Base-by-base conservation (phyloP, 2,797 vertebrate genomes). In the Gadopsis marmoratus region DNA sequence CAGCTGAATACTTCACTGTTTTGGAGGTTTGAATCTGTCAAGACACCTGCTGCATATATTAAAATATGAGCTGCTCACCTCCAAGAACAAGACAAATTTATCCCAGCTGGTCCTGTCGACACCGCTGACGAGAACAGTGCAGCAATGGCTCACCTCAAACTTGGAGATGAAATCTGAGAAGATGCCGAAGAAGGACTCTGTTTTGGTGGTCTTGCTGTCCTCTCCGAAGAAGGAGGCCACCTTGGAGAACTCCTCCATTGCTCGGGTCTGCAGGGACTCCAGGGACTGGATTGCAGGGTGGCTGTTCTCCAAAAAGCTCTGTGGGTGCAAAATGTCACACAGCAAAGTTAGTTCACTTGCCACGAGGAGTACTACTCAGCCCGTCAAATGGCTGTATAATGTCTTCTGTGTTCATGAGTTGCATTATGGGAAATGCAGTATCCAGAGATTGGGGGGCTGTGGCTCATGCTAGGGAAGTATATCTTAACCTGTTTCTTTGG, bases 281-380 rank as follows among this genome's bases (percentile, higher is more conserved):
- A 99, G 95, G 0, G 96, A 96, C 74, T 96, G 96, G 84, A 99
- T 88, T 3, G 95, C 94, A 0, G 98, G 97, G 86, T 97, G 97
- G n/a, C 97, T 97, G 0, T 97, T 98, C 90, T 99, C 98, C 92
- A 99, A 89, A 79, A 99, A 99, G 81, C 95, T 96, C 98, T 99
- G 80, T 17, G 74, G 33, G 56, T 4, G 51, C 37, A 54, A 19
- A 72, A 6, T 14, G 88, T 91, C 75, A 91, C 87, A 89, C 65
- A 10, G 78, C 4, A 53, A 31, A 41, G n/a, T 79, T 31, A 12
- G 21, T n/a, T 6, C 7, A 41, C 23, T 31, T 13, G n/a, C 41
- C 12, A 10, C 0, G 23, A 63, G 43, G 5, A 13, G 21, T 4
- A 13, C 21, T 29, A 11, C 47, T 39, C 43, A 21, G 39, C 21